phyloP scores from a whole-genome alignment of 2,113 vertebrate genomes.

The Camelus dromedarius region DNA sequence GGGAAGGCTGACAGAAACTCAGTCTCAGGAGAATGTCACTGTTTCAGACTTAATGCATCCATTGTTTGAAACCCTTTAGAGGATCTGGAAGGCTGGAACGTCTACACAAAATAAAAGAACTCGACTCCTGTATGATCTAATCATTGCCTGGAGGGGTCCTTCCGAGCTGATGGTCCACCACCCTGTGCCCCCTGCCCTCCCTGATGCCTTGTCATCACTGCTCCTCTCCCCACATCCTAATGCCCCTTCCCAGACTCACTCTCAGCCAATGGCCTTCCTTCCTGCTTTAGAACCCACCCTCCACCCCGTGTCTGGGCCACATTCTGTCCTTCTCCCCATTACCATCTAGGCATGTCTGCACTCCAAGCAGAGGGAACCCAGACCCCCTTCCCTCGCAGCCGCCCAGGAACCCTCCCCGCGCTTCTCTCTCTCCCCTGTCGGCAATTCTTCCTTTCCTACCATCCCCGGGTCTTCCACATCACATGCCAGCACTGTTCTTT shows the following conservation, averaged over 20 bases:
- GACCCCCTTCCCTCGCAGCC: background rate
- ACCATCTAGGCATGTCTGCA: background rate
- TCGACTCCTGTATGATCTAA: background rate
- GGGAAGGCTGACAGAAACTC: background rate
- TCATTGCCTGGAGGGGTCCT: background rate
- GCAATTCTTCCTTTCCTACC: background rate
- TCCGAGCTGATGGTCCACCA: no score
- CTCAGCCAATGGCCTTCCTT: no score
- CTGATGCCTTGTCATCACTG: background rate
- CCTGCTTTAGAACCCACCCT: background rate
- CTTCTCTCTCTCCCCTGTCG: background rate
- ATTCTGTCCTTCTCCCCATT: background rate
- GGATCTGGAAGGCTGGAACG: background rate
- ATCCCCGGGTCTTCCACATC: background rate
- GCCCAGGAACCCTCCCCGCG: background rate
- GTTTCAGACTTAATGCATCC: background rate
- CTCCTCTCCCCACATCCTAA: background rate
- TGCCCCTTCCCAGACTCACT: background rate
- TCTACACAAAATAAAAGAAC: background rate
- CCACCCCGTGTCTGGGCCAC: no score
- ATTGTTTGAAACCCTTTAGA: background rate
- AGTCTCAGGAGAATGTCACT: background rate
- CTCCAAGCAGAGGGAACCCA: background rate
- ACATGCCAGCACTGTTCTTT: background rate
- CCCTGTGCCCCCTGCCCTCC: background rate